A percentile compares a stretch with the other conserved stretches of the same genome.
Conservation (phyloP, 2,888 invertebrate species). For the Brachyopa scutellaris region DNA sequence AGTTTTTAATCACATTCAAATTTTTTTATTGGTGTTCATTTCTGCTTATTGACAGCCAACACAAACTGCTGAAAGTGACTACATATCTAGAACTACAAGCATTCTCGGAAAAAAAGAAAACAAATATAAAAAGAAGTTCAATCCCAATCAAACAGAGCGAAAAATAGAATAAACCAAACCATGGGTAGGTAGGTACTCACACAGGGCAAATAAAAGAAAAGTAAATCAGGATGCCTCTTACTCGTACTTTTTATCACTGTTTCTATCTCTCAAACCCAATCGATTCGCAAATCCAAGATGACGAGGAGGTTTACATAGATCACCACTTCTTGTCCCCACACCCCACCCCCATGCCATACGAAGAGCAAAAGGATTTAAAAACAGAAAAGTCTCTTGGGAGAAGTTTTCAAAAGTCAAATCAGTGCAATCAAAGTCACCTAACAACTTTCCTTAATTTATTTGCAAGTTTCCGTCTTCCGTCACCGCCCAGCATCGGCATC, state of each 20-base stretch:
- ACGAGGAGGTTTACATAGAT: neutral
- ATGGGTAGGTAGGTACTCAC: constrained; percentile 1
- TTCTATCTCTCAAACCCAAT: neutral
- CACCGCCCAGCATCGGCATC: too few species aligned
- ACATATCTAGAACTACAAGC: too few species aligned
- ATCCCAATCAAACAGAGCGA: neutral
- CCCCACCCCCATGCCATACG: neutral
- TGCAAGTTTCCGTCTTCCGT: neutral
- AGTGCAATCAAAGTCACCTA: constrained; percentile 31
- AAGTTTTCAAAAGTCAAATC: constrained; percentile 19
- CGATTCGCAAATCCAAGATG: neutral
- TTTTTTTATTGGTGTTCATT: too few species aligned
- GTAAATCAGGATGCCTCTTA: neutral
- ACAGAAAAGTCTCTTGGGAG: neutral
- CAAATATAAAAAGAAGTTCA: neutral
- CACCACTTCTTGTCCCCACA: too few species aligned
- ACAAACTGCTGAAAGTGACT: too few species aligned
- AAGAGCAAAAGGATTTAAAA: neutral
- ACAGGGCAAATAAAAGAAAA: neutral
- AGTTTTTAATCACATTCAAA: too few species aligned
- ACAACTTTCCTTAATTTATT: constrained; percentile 14
- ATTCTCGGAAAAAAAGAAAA: too few species aligned
- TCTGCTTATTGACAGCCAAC: too few species aligned
- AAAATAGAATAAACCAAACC: neutral
- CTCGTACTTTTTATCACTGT: neutral